Base-by-base conservation (phyloP, 2,113 vertebrate species). In the Neofelis nebulosa region DNA sequence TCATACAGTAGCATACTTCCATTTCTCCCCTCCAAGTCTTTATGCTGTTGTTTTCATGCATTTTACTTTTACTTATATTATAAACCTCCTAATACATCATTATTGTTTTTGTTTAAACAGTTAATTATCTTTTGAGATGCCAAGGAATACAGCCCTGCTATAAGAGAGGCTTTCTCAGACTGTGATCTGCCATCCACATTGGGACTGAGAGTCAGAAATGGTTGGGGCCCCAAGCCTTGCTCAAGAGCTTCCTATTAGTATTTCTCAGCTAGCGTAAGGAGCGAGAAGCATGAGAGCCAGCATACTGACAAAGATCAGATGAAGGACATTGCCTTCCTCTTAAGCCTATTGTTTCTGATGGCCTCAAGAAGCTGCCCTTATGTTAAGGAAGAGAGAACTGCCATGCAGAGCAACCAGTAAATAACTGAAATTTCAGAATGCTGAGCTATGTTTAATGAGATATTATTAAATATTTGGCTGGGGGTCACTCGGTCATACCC, bases 21-120 rank as follows among this genome's bases (percentile, higher is more conserved):
- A 55, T 87, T 68, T 87, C 66, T 82, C 31, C 21, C 25, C 68
- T 61, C 33, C 57, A 31, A 63, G 38, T 31, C 38, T 88, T 92
- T 83, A 87, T 48, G 36, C 15, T 57, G 76, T 87, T 36, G 33
- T 88, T 91, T 91, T 76, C 19, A 68, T 41, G 48, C 21, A 65
- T 85, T 94, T 73, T 52, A 69, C 61, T 50, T 83, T 89, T 78
- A 63, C 7, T 8, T 81, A 57, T 52, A 38, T 89, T 63, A 92
- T 61, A 83, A 97, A 92, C 4, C 50, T 25, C 29, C 52, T 7
- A 71, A 78, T 7, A 66, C 27, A 84, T 9, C 50, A n/a, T 73
- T 65, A 38, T 38, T 89, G 63, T 41, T 83, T 95, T 95, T 84
- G n/a, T 90, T 95, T 90, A 57, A 86, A 38, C 10, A 69, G 68